Base-by-base conservation (phyloP, 92 coral and sea anemone species). In the Palythoa heliodiscus region DNA sequence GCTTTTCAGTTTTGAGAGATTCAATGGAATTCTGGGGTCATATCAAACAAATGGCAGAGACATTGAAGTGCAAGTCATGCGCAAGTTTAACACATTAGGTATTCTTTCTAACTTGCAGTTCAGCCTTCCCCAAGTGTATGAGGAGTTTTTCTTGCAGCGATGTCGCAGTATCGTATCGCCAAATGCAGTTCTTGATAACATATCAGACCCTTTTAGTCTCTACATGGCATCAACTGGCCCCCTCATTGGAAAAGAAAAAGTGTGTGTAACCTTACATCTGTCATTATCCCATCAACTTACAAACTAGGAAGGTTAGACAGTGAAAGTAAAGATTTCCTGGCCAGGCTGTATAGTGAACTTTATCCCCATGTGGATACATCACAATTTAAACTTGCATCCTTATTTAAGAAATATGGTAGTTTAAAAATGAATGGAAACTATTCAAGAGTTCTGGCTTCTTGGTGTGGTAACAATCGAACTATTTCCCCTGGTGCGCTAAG, bases 1-100 rank as follows among this genome's bases (percentile, higher is more conserved):
- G 89, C 66, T 86, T 22, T 90, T 87, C 58, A 78, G 90, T 16
- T 90, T 87, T 72, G 93, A 90, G 74, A 71, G 74, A 71, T 90
- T 83, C 71, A 90, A 90, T 83, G 90, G 93, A 39, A 87, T 90
- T 17, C 53, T 87, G 76, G 90, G 88, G 11, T 82, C 88, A 37
- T 80, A 82, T 58, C 71, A 66, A 8, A 90, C 86, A 43, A 90
- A 87, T 83, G 85, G 75, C 50, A 83, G 82, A 83, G 80, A 87
- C n/a, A 68, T 83, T 11, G 93, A 87, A 37, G 68, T 90, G 35
- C 93, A 90, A 68, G 69, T 90, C 5, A 90, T 90, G 93, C 78
- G 90, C 23, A 90, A 84, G 82, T 84, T 90, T 68, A 90, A 73
- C 86, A 75, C 78, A 2, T 87, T 90, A 7, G 90, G 88, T 38